Conservation (phyloP, 2,888 invertebrate genomes). For the Sinohyriopsis cumingii region DNA sequence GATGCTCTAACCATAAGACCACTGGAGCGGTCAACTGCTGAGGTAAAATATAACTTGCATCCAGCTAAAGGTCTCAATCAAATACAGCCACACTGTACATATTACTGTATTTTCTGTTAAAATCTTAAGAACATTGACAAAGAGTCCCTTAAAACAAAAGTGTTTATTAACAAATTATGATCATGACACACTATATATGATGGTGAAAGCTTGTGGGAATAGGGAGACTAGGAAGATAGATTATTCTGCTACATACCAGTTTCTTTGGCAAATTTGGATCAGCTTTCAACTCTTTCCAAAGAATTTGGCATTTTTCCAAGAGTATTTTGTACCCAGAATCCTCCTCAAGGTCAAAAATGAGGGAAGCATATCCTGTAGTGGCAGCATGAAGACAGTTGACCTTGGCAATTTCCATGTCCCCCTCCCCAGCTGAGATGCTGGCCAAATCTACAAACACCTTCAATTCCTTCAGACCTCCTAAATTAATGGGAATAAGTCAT, state of each 20-base stretch:
- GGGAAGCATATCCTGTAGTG: conserved; percentile 59
- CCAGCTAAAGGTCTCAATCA: too few species aligned
- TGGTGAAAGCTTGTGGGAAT: too few species aligned
- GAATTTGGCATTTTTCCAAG: conserved; percentile 41
- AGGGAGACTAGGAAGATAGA: too few species aligned
- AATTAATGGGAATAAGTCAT: not conserved
- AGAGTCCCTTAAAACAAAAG: too few species aligned
- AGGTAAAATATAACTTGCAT: too few species aligned
- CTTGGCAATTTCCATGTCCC: conserved; percentile 52
- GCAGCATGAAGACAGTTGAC: conserved; percentile 59
- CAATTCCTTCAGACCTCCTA: conserved; percentile 39
- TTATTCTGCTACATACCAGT: conserved; percentile 37
- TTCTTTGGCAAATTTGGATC: conserved; percentile 20
- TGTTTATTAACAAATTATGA: too few species aligned
- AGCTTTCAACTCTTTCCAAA: conserved; percentile 47
- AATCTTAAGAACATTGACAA: too few species aligned
- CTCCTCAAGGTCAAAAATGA: conserved; percentile 54
- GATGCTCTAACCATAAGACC: too few species aligned
- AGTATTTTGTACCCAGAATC: conserved; percentile 36
- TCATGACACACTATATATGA: too few species aligned
- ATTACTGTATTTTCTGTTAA: too few species aligned
- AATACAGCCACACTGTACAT: too few species aligned
- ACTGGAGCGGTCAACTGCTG: too few species aligned
- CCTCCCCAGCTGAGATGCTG: conserved; percentile 60
- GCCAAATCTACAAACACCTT: conserved; percentile 59